Evolutionary conservation across 2,888 invertebrate genomes (phyloP), one percentile per base, ranked within the genome.

Genomic region (Frankliniella fusca): DNA sequence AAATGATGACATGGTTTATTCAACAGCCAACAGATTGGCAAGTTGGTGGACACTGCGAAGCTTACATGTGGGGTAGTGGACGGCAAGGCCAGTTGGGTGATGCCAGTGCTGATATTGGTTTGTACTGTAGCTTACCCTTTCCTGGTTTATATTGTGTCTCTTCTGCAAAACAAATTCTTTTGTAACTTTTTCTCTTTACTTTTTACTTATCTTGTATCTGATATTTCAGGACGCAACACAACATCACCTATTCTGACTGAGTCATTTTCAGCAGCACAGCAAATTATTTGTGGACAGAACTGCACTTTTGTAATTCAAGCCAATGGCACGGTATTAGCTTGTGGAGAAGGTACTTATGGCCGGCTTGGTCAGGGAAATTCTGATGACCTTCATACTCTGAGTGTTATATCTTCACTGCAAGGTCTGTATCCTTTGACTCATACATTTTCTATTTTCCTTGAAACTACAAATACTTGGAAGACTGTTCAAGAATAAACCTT

Each of bases 281-380:
- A 91, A 88, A 90, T 92, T 48, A 87, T 92, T 27, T 92, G 92
- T 86, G 93, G 92, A 0, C 92, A 92, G 87, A 92, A 92, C 86
- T 92, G 92, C 85, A 92, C 92, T 0, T 92, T 92, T 87, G 90
- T 92, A 3, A 90, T 92, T 82, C 90, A 90, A 85, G 89, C 90
- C 0, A 91, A 91, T 86, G 92, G 92, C 3, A 90, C 90, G 0
- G 91, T 92, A 48, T 86, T 92, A 85, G 91, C 92, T 3, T 92
- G 92, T 87, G 92, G 92, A 0, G 92, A 92, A 86, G 92, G 92
- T 0, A 91, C 91, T 84, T 92, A 92, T 86, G 92, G 92, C 1
- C 87, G 92, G 0, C 88, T 92, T 50, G 92, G 92, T 2, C 92
- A 90, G 86, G 92, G 92, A 27, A 92, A 92, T 87, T 91, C 91